Base-by-base conservation (phyloP, 2,113 vertebrate genomes). In the Cynocephalus volans region DNA sequence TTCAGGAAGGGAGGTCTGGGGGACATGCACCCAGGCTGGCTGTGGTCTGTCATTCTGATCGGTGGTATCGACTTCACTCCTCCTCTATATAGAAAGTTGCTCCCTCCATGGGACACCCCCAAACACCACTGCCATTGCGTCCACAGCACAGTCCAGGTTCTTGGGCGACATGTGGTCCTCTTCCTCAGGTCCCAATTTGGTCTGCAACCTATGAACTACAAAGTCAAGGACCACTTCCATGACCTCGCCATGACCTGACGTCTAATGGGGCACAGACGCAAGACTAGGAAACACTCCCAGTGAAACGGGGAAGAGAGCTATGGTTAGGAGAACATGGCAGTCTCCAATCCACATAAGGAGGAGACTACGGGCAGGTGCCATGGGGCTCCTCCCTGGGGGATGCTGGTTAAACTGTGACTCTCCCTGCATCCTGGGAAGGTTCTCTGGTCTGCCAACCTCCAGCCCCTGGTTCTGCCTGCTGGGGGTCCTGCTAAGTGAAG, bases 281-380 rank as follows among this genome's bases (percentile, higher is more conserved):
- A 23, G 28, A 72, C 3, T 1, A 26, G 52, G 52, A 85, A 77
- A 48, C 33, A 24, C n/a, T 73, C 10, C 41, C 36, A 21, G 7
- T 6, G 7, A 21, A 45, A 21, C 8, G 6, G 50, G 45, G 19
- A 3, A 54, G 48, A 28, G 15, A 18, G 41, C 4, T 41, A 41
- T 4, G 41, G 41, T 41, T 41, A 41, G 48, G 48, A n/a, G 31
- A 11, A 26, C 58, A 41, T 3, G 4, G 41, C 41, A 41, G 41
- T 41, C 41, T 41, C 41, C 41, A 41, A 52, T 52, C 31, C 56
- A 36, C 1, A 31, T 62, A 14, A 72, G 0, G 33, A 33, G 23
- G 56, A 10, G 3, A 23, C 10, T 10, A 3, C 8, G 11, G 26
- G 50, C 0, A 8, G 72, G 45, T 1, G 18, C 58, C 19, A 15